Evolutionary conservation across 2,113 vertebrate genomes (phyloP), one percentile per base, ranked within the genome.

Genomic region (Caranx ignobilis): DNA sequence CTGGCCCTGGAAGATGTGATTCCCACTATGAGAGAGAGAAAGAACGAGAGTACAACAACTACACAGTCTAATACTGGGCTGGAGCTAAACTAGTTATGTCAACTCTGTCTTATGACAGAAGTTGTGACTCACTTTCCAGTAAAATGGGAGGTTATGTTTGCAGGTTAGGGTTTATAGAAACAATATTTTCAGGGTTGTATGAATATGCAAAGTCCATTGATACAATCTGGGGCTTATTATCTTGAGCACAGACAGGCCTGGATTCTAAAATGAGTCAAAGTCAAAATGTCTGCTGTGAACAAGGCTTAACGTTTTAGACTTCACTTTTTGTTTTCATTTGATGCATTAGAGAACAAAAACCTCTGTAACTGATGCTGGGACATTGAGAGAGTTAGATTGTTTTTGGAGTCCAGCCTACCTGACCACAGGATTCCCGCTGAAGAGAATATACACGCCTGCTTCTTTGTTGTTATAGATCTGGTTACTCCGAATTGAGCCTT

Each of bases 391-490:
- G 5, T 34, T 0, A 50, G 9, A 71, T 35, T 35, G 32, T 73
- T 68, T 56, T 4, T 16, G 4, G 2, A 67, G 65, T 81, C 63
- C 15, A 56, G 76, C 94, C 5, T 93, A 98, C 97, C 96, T 96
- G 91, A 97, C 97, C 8, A 97, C 79, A 26, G 96, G 97, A 86
- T 97, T 98, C 80, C 97, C 96, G 0, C 97, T 96, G 90, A 96
- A 97, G 67, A 97, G 94, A 90, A 98, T 96, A 86, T 97, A 98
- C 88, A 98, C 96, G 71, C 97, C 97, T 19, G 97, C 97, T 84
- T 98, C 97, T 90, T 98, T 97, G 93, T 99, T 98, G 88, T 97
- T 96, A 84, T 96, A 97, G 93, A 98, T 98, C 83, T 94, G 95
- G 93, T 97, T 97, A 93, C 96, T 97, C 75, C 95, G 95, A 92